These are phyloP conservation scores for Autographa gamma DNA, from an alignment of 2,888 invertebrate species.

Conservation along the genomic window DNA sequence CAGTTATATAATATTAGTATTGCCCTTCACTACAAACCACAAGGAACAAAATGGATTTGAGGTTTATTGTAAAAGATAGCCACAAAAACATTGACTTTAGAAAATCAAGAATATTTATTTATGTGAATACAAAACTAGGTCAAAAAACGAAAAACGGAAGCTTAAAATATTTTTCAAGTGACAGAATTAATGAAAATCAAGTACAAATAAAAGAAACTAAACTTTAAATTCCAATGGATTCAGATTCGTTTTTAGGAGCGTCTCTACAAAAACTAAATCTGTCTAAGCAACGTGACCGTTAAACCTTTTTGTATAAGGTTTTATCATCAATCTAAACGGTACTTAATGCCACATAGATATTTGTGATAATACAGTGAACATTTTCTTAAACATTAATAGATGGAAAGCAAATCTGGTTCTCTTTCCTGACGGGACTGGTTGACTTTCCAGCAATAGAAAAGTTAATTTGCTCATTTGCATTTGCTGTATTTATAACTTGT, in stretches of 20 bases:
- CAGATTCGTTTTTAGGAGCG: slow-evolving; percentile 31
- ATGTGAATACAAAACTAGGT: no score
- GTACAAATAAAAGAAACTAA: slow-evolving; percentile 20
- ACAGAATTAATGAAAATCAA: slow-evolving; percentile 1
- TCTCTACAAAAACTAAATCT: slow-evolving; percentile 32
- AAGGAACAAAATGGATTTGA: background rate
- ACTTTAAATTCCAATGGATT: slow-evolving; percentile 8
- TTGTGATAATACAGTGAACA: slow-evolving; percentile 27
- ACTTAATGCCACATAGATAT: slow-evolving; percentile 35
- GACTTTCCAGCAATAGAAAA: slow-evolving; percentile 50
- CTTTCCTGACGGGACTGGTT: slow-evolving; percentile 50
- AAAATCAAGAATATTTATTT: background rate
- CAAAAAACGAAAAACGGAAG: background rate
- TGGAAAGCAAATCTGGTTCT: slow-evolving; percentile 53
- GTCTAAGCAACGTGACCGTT: slow-evolving; percentile 22
- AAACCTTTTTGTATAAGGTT: slow-evolving; percentile 12
- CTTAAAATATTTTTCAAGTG: background rate
- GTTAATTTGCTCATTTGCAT: slow-evolving; percentile 41
- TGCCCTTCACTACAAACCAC: slow-evolving; percentile 14
- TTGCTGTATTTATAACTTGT: slow-evolving; percentile 15
- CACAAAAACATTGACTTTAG: background rate
- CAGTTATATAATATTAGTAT: slow-evolving; percentile 29
- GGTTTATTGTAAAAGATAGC: background rate
- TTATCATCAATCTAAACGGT: slow-evolving; percentile 28
- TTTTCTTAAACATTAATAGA: slow-evolving; percentile 40